Evolutionary conservation across 2,888 invertebrate species (phyloP), one percentile per base, ranked within the genome.

Genomic region (Melikaiella ostensackeni): DNA sequence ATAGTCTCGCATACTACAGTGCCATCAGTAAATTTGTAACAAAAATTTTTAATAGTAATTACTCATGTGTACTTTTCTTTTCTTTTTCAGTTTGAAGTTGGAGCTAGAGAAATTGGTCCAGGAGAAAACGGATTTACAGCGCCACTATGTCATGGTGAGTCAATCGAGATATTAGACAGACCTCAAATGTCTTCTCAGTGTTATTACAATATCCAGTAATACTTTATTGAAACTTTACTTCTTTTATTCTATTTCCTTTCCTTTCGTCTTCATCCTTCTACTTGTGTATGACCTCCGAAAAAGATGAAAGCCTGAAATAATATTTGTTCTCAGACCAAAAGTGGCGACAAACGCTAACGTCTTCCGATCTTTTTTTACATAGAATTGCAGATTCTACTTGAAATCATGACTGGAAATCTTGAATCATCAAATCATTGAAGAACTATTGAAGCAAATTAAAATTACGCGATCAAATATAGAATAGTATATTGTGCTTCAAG

Each of bases 61-160:
- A 42, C 57, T 27, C 13, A 59, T 27, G 9, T 27, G 3, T 8
- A 46, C 24, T 27, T 27, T 50, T 70, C 30, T 80, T 30, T 88
- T 89, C 89, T 86, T 91, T 89, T 93, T 81, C 93, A 96, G 96
- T 92, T 93, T 96, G 90, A 96, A 96, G 93, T 93, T 96, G 93
- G 97, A 97, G 93, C 95, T 96, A 92, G 97, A 97, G 92, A 97
- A 97, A 93, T 93, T 97, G 90, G 95, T 95, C 85, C 95, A 95
- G 90, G 97, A 97, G 92, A 97, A 97, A 93, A 96, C 96, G 83
- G 96, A 96, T 92, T 96, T 97, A 95, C 96, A 97, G 92, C 93
- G 97, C 91, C 96, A 96, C 93, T 97, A 96, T 93, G 96, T 96
- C 83, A 96, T 97, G 96, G 96, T 96, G 92, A 95, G 95, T 93